Conservation (phyloP, 2,888 invertebrate species). For the Marasmarcha lunaedactyla region DNA sequence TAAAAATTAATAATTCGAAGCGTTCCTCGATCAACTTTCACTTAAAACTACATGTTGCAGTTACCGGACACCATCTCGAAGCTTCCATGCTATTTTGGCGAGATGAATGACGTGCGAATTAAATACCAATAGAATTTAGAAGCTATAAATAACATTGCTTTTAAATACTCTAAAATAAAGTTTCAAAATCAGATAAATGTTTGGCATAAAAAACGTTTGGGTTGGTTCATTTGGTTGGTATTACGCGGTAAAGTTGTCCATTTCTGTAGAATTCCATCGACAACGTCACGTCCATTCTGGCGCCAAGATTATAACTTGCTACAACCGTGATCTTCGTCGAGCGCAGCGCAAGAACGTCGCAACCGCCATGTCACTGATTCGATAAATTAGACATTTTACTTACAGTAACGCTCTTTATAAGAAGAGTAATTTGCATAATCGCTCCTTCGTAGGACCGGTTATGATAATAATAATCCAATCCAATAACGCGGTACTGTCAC, state of each 20-base stretch:
- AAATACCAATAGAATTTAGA: too few relatives aligned
- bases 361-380: slow-evolving; percentile 7
- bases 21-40: slow-evolving; percentile 42
- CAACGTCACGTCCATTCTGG: background rate
- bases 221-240: background rate
- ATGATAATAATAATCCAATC: slow-evolving; percentile 35
- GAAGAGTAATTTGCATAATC: slow-evolving; percentile 43
- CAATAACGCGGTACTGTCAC: slow-evolving; percentile 26
- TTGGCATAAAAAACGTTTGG: slow-evolving; percentile 2
- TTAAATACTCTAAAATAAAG: too few relatives aligned
- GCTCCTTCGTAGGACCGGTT: slow-evolving; percentile 34
- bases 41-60: slow-evolving; percentile 15
- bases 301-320: background rate
- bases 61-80: background rate
- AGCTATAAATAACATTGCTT: too few relatives aligned
- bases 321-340: background rate
- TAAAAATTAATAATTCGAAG: slow-evolving; percentile 10
- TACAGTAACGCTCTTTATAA: slow-evolving; percentile 33
- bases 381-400: slow-evolving; percentile 41
- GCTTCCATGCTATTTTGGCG: background rate
- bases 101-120: too few relatives aligned
- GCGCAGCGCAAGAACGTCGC: background rate
- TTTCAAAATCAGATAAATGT: too few relatives aligned
- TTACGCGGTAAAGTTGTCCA: background rate
- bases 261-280: slow-evolving; percentile 10